These are phyloP conservation scores for Pemphredon lugubris DNA, from an alignment of 2,888 invertebrate species.

Conservation along the genomic window DNA sequence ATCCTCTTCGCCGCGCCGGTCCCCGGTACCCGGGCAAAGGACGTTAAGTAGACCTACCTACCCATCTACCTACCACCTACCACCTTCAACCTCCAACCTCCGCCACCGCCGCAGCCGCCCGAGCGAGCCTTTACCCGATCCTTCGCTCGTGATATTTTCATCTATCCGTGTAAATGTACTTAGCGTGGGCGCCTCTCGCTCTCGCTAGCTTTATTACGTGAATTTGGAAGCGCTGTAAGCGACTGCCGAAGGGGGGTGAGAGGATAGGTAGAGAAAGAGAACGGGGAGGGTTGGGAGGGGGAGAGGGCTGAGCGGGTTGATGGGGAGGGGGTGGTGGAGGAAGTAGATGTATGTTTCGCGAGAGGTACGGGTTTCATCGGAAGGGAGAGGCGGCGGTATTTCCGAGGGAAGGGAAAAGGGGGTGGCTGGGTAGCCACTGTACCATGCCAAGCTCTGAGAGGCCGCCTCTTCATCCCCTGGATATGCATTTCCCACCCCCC, in stretches of 20 bases:
- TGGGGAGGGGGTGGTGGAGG: constrained; percentile 19
- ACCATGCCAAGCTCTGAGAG: constrained; percentile 65
- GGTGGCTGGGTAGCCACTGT: constrained; percentile 63
- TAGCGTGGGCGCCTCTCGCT: constrained; percentile 58
- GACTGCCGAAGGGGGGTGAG: constrained; percentile 51
- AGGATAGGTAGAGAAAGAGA: no score
- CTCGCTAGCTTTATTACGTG: constrained; percentile 69
- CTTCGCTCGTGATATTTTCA: constrained; percentile 68
- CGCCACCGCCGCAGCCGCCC: constrained; percentile 9
- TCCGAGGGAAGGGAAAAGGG: constrained; percentile 28
- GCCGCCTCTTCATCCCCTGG: constrained; percentile 67
- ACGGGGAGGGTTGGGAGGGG: constrained; percentile 24
- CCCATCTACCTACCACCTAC: constrained; percentile 18
- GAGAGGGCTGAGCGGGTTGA: constrained; percentile 8
- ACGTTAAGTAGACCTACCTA: constrained; percentile 63
- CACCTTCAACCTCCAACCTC: constrained; percentile 20
- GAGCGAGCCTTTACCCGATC: constrained; percentile 37
- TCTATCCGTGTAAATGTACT: constrained; percentile 71
- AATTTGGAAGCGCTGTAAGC: constrained; percentile 69
- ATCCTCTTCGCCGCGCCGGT: constrained; percentile 39
- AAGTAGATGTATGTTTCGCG: constrained; percentile 66
- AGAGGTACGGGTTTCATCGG: constrained; percentile 57
- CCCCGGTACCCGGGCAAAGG: constrained; percentile 59
- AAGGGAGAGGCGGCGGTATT: constrained; percentile 4
- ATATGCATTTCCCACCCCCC: constrained; percentile 66